Conservation (phyloP, 53 echinoderm and acorn worm species). For the Luidia sarsii region DNA sequence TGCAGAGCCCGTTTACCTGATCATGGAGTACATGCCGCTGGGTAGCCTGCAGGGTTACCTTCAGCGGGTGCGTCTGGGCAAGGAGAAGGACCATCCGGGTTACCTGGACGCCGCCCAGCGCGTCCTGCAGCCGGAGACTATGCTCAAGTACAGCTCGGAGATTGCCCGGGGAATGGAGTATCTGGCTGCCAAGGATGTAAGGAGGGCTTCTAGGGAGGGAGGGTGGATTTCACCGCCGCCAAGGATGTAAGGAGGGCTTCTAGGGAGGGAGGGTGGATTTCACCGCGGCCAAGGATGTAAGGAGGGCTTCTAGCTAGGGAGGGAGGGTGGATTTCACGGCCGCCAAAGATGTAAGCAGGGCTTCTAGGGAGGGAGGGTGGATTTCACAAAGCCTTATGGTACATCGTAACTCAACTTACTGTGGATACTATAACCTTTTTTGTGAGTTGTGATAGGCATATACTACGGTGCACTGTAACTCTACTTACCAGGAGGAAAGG, state of each 20-base stretch:
- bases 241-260: constrained; percentile 55
- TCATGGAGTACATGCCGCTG: constrained; percentile 78
- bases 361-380: constrained; percentile 61
- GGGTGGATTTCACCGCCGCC: constrained; percentile 75
- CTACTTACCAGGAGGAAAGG: too few species aligned
- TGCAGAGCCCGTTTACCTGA: constrained; percentile 81
- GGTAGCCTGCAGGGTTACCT: constrained; percentile 75
- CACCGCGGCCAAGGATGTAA: constrained; percentile 63
- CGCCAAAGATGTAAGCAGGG: constrained; percentile 58
- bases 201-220: constrained; percentile 13
- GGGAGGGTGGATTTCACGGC: constrained; percentile 76
- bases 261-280: constrained; percentile 70
- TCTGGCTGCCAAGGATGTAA: constrained; percentile 64
- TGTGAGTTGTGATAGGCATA: too few species aligned
- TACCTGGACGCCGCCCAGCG: constrained; percentile 25
- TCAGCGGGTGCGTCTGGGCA: constrained; percentile 42
- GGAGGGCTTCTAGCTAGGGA: neutral
- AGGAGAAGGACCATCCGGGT: constrained; percentile 18
- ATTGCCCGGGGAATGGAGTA: constrained; percentile 82
- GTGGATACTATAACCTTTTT: too few species aligned
- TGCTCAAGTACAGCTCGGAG: constrained; percentile 58
- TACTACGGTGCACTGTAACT: too few species aligned
- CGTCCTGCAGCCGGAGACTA: constrained; percentile 54
- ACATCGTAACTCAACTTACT: too few species aligned
- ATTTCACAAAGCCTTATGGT: too few species aligned